Percentiles rank a stretch among this genome's conserved stretches.
phyloP scores from a whole-genome alignment of 2,797 vertebrate genomes.

The Bucorvus abyssinicus region DNA sequence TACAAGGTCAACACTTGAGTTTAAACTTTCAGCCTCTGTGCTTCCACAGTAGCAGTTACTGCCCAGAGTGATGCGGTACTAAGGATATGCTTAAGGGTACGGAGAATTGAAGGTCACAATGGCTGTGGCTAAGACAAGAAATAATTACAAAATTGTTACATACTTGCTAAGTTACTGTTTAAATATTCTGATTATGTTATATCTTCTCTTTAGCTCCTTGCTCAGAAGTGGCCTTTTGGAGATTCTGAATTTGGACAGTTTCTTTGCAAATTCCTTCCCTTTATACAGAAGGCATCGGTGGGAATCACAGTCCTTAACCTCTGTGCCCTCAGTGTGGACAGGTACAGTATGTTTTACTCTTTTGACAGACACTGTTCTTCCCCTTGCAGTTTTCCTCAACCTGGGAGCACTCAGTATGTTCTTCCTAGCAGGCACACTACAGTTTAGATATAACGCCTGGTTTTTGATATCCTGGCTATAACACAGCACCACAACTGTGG shows the following conservation, averaged over 20 bases:
- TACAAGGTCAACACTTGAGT: not conserved
- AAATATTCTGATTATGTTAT: constrained; percentile 37
- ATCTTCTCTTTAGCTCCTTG: constrained; percentile 83
- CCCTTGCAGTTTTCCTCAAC: not conserved
- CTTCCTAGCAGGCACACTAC: not conserved
- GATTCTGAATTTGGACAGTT: constrained; percentile 79
- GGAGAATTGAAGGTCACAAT: not conserved
- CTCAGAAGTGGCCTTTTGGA: constrained; percentile 83
- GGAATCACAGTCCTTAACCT: constrained; percentile 97
- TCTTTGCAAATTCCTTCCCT: constrained; percentile 93
- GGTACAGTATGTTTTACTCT: constrained; percentile 75
- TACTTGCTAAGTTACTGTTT: not conserved
- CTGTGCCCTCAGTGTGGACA: constrained; percentile 97
- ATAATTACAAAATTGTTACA: not conserved
- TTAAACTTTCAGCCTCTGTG: not conserved
- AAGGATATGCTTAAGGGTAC: not conserved
- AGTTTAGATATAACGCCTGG: not conserved
- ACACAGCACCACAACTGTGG: not conserved
- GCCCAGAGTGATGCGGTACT: not conserved
- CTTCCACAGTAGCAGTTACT: not conserved
- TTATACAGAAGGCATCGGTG: constrained; percentile 96
- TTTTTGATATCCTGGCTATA: not conserved
- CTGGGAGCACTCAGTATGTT: not conserved
- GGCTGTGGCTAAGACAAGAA: not conserved
- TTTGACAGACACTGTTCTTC: not conserved